phyloP scores from a whole-genome alignment of 2,797 vertebrate species.

The Lepidocolaptes lacrymiger region DNA sequence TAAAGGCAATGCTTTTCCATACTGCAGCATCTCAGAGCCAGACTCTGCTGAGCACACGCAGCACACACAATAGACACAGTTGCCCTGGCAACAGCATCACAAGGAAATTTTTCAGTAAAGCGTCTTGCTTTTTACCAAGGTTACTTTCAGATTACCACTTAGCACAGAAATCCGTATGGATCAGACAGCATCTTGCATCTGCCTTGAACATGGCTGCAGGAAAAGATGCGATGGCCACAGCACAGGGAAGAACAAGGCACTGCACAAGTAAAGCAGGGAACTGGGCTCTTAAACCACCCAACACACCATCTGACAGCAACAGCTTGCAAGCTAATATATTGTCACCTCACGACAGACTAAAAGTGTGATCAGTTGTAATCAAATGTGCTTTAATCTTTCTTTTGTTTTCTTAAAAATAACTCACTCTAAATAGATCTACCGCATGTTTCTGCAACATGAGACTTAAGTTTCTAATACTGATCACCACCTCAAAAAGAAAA shows the following conservation, averaged over 20 bases:
- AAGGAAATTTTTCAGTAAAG: conserved; percentile 23
- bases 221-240: background rate
- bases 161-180: background rate
- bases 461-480: background rate
- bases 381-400: background rate
- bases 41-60: background rate
- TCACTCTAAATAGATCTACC: background rate
- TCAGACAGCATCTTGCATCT: conserved; percentile 24
- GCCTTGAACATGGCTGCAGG: background rate
- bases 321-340: background rate
- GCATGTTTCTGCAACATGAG: background rate
- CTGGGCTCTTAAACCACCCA: background rate
- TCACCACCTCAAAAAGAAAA: background rate
- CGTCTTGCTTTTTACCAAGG: conserved; percentile 1
- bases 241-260: background rate
- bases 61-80: conserved; percentile 44
- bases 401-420: background rate
- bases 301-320: background rate
- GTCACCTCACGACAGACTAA: background rate
- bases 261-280: background rate
- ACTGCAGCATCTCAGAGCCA: conserved; percentile 30
- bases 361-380: background rate
- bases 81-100: conserved; percentile 61
- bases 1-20: background rate
- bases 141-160: conserved; percentile 8